These are phyloP conservation scores for Laspeyria flexula DNA, from an alignment of 2,888 invertebrate genomes.

Conservation along the genomic window DNA sequence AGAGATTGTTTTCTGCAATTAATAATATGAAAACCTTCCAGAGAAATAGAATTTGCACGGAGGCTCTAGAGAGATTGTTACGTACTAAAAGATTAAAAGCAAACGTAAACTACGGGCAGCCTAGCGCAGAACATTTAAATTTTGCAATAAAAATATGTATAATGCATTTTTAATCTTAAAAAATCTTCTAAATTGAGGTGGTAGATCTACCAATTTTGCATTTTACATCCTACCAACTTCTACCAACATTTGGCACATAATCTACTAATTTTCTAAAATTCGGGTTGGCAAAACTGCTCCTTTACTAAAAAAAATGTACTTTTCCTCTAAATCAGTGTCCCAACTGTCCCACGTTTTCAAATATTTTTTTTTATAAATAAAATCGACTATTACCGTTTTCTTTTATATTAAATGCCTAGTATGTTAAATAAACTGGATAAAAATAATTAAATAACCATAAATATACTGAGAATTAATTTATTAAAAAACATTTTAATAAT, in stretches of 20 bases:
- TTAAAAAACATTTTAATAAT: no score
- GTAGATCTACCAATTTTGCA: conserved; percentile 14
- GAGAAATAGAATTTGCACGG: not conserved
- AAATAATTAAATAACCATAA: no score
- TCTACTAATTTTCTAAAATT: conserved; percentile 22
- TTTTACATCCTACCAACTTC: conserved; percentile 15
- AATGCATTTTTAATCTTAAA: conserved; percentile 5
- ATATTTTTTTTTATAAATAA: no score
- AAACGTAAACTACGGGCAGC: not conserved
- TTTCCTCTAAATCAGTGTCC: no score
- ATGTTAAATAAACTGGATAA: no score
- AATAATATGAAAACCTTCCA: no score
- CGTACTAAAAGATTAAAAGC: not conserved
- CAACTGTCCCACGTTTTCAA: no score
- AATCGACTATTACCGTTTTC: no score
- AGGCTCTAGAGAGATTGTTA: not conserved
- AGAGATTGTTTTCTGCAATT: no score
- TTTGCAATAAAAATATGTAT: not conserved
- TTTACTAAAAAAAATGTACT: no score
- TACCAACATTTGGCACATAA: conserved; percentile 7
- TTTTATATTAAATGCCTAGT: no score
- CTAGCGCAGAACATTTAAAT: not conserved
- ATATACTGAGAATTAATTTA: no score
- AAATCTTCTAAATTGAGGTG: conserved; percentile 10
- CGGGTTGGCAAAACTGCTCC: conserved; percentile 21